Evolutionary conservation across 2,113 vertebrate genomes (phyloP), one percentile per base, ranked within the genome.

Genomic region (Sylvia atricapilla): DNA sequence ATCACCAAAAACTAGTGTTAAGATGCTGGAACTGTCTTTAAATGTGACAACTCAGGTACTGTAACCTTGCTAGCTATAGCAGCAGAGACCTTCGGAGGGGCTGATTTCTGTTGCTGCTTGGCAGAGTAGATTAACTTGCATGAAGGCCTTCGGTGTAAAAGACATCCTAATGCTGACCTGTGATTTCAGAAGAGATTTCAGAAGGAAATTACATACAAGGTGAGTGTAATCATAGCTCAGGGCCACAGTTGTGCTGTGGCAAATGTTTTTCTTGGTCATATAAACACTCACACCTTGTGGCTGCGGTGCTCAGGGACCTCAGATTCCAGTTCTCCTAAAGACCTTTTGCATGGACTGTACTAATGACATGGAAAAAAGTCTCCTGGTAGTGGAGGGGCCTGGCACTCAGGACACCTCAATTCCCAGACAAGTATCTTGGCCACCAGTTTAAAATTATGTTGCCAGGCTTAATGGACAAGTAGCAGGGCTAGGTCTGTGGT

Each of bases 131-230:
- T 87, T 59, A 59, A 56, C 6, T 80, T 1, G 3, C 28, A n/a
- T 17, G 74, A 68, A 86, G n/a, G 17, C 41, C 22, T 87, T 72
- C 37, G 76, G 37, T 33, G 24, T 67, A 39, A 85, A 78, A 68
- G 50, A 31, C 35, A 50, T 50, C 52, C 28, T 63, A 64, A 64
- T 0, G 0, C 46, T 74, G 46, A 63, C n/a, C 55, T 0, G 0
- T 49, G 7, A 9, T 44, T 90, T 73, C 31, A 85, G 33, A 52
- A 27, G 47, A 68, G 14, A 59, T 72, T 93, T 78, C 60, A 59
- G 37, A 89, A 82, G 44, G 47, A 47, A 64, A 2, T 35, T 24
- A 25, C 53, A 72, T 53, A 78, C 15, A 21, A 67, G 44, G 30
- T 50, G 39, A 82, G 12, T 1, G 0, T 69, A 66, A 28, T 24